Evolutionary conservation across 2,888 invertebrate genomes (phyloP).

Genomic region (Pheosia tremula): DNA sequence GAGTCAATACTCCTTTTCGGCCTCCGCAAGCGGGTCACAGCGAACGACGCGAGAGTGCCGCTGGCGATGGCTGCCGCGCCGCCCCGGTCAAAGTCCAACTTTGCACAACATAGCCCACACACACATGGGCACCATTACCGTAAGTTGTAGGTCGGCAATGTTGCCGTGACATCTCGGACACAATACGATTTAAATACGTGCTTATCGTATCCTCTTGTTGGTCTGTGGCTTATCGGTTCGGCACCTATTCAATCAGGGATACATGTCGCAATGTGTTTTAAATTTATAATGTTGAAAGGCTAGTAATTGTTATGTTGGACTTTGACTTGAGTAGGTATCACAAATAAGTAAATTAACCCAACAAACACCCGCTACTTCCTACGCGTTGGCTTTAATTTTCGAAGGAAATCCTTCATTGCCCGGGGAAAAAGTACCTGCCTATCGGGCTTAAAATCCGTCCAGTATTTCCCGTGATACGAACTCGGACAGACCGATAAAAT

Average conservation of each 20-base stretch:
- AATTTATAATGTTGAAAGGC: constrained; percentile 26
- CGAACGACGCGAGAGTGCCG: constrained; percentile 11
- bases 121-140: background rate
- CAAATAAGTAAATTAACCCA: no score
- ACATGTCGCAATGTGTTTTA: constrained; percentile 31
- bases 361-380: no score
- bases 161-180: constrained; percentile 33
- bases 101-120: constrained; percentile 18
- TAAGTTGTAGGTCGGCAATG: constrained; percentile 17
- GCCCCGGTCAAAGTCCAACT: constrained; percentile 36
- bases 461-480: no score
- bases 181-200: constrained; percentile 36
- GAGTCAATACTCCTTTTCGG: constrained; percentile 12
- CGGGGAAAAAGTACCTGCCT: no score
- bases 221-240: constrained; percentile 36
- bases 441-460: no score
- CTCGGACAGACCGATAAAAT: no score
- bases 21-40: constrained; percentile 27
- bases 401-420: no score
- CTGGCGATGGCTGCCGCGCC: background rate
- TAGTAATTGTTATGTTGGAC: constrained; percentile 5
- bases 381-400: no score
- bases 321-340: constrained; percentile 5
- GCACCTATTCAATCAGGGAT: constrained; percentile 26
- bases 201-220: no score